A percentile compares a stretch with the other conserved stretches of the same genome.
Conservation (phyloP, 2,888 invertebrate species). For the Branchellion lobata region DNA sequence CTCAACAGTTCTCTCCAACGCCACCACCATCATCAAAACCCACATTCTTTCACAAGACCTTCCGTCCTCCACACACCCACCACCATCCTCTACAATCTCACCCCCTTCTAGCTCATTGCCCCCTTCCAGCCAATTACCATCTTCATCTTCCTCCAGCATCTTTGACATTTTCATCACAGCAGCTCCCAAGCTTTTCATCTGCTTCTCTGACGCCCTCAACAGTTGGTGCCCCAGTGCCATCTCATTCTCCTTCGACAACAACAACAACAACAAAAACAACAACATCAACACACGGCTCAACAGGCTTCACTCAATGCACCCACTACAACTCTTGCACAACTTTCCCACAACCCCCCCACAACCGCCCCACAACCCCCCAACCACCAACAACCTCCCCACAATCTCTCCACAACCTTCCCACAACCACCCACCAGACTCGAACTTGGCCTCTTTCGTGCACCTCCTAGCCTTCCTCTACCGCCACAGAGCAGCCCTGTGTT, state of each 20-base stretch:
- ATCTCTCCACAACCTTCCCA: too few relatives aligned
- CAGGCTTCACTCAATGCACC: too few relatives aligned
- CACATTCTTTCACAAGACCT: background rate
- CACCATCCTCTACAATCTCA: background rate
- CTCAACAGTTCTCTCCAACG: background rate
- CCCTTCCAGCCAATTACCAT: background rate
- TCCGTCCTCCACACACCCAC: background rate
- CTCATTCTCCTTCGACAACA: too few relatives aligned
- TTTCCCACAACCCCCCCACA: too few relatives aligned
- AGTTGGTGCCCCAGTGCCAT: background rate
- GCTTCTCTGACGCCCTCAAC: background rate
- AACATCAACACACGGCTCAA: too few relatives aligned
- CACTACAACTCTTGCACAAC: too few relatives aligned
- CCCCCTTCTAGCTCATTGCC: background rate
- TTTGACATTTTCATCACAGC: background rate
- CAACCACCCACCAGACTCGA: background rate
- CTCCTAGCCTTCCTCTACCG: background rate
- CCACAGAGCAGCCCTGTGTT: too few relatives aligned
- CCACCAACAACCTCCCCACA: too few relatives aligned
- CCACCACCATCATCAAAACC: background rate
- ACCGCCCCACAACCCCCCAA: too few relatives aligned
- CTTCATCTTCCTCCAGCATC: too few relatives aligned
- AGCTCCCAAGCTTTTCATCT: background rate
- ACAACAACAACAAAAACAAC: too few relatives aligned
- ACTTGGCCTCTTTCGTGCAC: background rate